phyloP scores from a whole-genome alignment of 1,140 invertebrate genomes.

The Meloidogyne floridensis region DNA sequence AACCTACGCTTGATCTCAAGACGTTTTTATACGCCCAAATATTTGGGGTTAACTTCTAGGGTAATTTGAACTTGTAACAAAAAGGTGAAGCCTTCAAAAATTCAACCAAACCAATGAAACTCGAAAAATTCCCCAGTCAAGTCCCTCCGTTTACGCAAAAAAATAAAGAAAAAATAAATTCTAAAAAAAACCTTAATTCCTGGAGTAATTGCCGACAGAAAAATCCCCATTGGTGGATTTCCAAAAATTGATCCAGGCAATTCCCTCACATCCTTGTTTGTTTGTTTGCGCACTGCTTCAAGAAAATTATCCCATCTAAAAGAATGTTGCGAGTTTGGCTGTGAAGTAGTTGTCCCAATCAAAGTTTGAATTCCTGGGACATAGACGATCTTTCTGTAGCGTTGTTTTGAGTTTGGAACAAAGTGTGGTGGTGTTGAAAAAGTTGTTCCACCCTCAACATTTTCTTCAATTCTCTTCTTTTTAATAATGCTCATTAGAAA shows the following conservation, averaged over 20 bases:
- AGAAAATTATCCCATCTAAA: constrained; percentile 19
- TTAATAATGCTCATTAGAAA: not conserved
- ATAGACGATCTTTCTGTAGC: not conserved
- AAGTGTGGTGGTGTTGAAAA: not conserved
- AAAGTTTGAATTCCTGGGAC: not conserved
- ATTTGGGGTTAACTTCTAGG: no score
- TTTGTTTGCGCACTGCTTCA: constrained; percentile 5
- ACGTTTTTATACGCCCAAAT: no score
- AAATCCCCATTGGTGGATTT: constrained; percentile 25
- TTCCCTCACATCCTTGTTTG: not conserved
- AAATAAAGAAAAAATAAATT: not conserved
- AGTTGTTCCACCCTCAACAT: not conserved
- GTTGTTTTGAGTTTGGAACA: not conserved
- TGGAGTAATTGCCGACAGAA: constrained; percentile 29
- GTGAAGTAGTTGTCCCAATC: not conserved
- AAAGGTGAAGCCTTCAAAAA: no score
- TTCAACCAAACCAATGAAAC: no score
- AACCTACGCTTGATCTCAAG: no score
- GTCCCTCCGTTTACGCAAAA: no score
- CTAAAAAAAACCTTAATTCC: constrained; percentile 22
- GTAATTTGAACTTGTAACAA: no score
- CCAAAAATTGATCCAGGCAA: constrained; percentile 18
- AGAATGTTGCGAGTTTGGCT: not conserved
- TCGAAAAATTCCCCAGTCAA: not conserved
- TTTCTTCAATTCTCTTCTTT: not conserved